These are phyloP conservation scores for Gallinago solitaria DNA, from an alignment of 2,797 vertebrate genomes.

Conservation along the genomic window DNA sequence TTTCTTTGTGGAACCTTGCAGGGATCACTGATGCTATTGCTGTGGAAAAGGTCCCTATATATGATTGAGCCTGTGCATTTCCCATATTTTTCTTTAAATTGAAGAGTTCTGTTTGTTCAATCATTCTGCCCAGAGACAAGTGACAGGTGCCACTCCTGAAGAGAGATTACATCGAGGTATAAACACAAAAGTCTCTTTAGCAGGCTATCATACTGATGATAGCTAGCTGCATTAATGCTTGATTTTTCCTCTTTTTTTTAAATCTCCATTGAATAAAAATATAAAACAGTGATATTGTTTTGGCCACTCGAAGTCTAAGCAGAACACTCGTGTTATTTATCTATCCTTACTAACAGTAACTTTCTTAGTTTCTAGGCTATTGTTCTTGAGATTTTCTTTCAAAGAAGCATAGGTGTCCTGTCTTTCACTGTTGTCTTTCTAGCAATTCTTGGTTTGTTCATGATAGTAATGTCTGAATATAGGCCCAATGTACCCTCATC, in stretches of 20 bases:
- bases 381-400: neutral
- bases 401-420: neutral
- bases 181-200: neutral
- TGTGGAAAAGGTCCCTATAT: neutral
- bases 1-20: neutral
- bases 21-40: neutral
- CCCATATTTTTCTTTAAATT: neutral
- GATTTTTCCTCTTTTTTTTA: neutral
- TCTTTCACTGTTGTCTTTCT: neutral
- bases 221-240: neutral
- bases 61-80: neutral
- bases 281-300: neutral
- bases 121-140: neutral
- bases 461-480: neutral
- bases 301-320: neutral
- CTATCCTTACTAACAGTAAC: neutral
- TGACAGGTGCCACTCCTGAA: neutral
- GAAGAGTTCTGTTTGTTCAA: neutral
- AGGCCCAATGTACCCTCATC: neutral
- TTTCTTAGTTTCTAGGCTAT: neutral
- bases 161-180: neutral
- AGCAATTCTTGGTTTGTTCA: neutral
- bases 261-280: neutral
- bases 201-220: neutral
- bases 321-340: neutral